Base-by-base conservation (phyloP, 2,797 vertebrate genomes). In the Poliocrania exsul region DNA sequence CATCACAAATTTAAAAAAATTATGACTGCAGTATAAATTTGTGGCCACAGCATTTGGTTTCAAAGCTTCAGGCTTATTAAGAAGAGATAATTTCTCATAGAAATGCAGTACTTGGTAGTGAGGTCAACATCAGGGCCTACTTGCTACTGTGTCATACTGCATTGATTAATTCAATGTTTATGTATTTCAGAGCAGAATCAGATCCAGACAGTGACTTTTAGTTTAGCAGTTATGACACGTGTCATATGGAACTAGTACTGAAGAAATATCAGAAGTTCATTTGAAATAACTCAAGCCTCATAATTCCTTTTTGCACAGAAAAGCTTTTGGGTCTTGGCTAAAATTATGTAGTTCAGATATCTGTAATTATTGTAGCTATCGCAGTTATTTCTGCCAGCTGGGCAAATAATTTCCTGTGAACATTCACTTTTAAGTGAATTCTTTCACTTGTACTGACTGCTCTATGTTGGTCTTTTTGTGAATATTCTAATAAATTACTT, bases 381-480 rank as follows among this genome's bases (percentile, higher is more conserved):
- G 61, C 6, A 44, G 74, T 82, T 90, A 62, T 47, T 92, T 91
- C 60, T 90, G 47, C 74, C 51, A 89, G n/a, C 56, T 82, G 60
- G 66, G 31, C 67, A 92, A 94, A 88, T 72, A 73, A 87, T 86
- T 94, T 81, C 25, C 67, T 77, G 40, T 71, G 66, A 94, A 89
- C 87, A 86, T 58, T 71, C 50, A 64, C 60, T 93, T 81, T 57
- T 60, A 53, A 84, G 67, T 71, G 6, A 90, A 85, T 89, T 16
- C 28, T 81, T 92, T 86, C 54, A 79, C 38, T 91, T 66, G 15
- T 62, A 40, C 35, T 79, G 38, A 69, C 0, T 51, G 46, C 42
- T 90, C 88, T 73, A 71, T 65, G 19, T 73, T 82, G 0, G 0
- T 10, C 38, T 87, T 92, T 75, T 85, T 60, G 42, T 85, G 90